Conservation (phyloP, 2,113 vertebrate genomes). For the Saiga tatarica region DNA sequence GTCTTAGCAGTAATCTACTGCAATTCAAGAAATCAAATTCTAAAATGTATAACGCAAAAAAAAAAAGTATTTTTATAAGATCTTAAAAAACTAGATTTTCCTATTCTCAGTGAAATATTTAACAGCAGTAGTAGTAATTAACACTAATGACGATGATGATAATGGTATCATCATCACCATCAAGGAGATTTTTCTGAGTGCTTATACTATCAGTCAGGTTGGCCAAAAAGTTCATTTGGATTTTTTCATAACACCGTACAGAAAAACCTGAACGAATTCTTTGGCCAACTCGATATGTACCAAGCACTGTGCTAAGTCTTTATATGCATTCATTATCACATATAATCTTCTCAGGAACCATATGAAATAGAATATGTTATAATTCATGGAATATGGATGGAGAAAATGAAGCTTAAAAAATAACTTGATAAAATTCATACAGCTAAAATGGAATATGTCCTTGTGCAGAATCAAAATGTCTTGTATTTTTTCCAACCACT, state of each 20-base stretch:
- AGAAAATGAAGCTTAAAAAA: background rate
- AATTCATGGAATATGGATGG: background rate
- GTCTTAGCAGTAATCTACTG: background rate
- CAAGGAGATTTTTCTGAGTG: background rate
- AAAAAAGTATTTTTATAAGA: background rate
- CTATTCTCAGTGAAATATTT: background rate
- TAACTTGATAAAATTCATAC: background rate
- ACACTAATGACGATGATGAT: background rate
- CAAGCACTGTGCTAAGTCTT: background rate
- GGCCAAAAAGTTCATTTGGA: background rate
- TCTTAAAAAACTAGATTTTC: slow-evolving; percentile 12
- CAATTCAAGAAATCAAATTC: background rate
- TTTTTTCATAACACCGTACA: background rate
- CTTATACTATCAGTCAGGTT: background rate
- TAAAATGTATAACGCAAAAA: background rate
- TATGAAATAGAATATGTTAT: background rate
- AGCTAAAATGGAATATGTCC: background rate
- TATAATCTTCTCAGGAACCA: background rate
- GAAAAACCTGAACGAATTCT: background rate
- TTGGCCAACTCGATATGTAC: background rate
- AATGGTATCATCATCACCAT: background rate
- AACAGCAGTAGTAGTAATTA: background rate
- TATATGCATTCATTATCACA: background rate
- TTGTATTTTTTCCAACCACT: background rate
- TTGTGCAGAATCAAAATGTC: background rate